Conservation (phyloP, 2,888 invertebrate genomes). For the Gerris lacustris region DNA sequence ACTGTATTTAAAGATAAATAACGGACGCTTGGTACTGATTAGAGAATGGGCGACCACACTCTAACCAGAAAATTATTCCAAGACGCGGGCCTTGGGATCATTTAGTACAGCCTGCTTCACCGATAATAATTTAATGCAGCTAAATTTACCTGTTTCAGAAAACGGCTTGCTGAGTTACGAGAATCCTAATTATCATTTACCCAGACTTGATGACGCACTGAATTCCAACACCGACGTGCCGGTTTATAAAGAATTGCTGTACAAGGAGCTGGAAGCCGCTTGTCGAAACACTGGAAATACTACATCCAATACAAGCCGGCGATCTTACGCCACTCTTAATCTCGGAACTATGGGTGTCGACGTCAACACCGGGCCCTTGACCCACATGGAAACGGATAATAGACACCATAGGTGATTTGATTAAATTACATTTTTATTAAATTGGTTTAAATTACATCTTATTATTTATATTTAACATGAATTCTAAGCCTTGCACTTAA, state of each 20-base stretch:
- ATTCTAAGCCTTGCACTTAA: no score
- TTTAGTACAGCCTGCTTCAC: no score
- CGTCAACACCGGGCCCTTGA: constrained; percentile 47
- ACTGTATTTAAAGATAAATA: no score
- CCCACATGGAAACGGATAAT: constrained; percentile 39
- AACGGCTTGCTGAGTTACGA: constrained; percentile 82
- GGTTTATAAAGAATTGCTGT: constrained; percentile 55
- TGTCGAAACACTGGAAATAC: constrained; percentile 38
- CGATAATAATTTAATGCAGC: no score
- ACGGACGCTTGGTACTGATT: no score
- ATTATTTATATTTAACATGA: not conserved
- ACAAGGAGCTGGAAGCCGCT: constrained; percentile 49
- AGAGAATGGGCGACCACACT: no score
- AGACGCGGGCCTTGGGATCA: no score
- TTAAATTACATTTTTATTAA: constrained; percentile 3
- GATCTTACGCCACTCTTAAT: constrained; percentile 53
- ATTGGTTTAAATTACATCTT: not conserved
- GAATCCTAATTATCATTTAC: constrained; percentile 78
- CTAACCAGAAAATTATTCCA: no score
- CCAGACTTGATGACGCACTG: constrained; percentile 61
- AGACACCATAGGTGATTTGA: constrained; percentile 43
- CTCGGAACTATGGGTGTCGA: constrained; percentile 60
- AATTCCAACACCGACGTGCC: constrained; percentile 51
- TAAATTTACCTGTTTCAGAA: constrained; percentile 51
- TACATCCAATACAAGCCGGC: constrained; percentile 36